Evolutionary conservation across 2,113 vertebrate species (phyloP), one percentile per base, ranked within the genome.

Genomic region (Alces alces): DNA sequence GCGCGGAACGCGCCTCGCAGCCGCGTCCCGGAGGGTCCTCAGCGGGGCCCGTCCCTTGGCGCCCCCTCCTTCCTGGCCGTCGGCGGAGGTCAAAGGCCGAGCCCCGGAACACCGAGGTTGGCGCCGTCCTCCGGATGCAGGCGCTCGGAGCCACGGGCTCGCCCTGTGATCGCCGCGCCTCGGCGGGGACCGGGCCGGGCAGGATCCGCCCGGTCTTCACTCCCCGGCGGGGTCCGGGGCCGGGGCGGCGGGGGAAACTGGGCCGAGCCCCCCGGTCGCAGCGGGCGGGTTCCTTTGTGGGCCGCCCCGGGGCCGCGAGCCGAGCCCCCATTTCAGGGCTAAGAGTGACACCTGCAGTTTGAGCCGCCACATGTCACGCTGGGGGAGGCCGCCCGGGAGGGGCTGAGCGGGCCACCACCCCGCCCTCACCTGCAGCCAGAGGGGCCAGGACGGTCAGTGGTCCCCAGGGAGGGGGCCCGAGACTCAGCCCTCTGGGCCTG

Each of bases 311-410:
- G 96, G 86, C 66, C 17, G 94, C n/a, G 9, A 70, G 83, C 91
- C 66, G 23, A 97, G 45, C 28, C 95, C 61, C 92, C 61, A 99
- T 99, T 98, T 39, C 52, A 99, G 97, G 98, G 98, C 98, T 95
- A 97, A 99, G 96, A 99, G 99, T 99, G 99, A 99, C 99, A 99
- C 98, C 99, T 99, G 98, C 99, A 99, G 99, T 96, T 86, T 95
- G 97, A 78, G 90, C 45, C 0, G 30, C 3, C 82, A 4, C 98
- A 99, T 76, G 28, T 89, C 73, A 11, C 3, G 21, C 55, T 58
- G 70, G 12, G 8, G 70, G 86, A 79, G 50, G 64, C 47, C 0
- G 8, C 36, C 54, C 7, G 4, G 52, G 45, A 43, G 27, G 54
- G 30, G 19, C 61, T 19, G 33, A 7, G 15, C 36, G 2, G 84